Evolutionary conservation across 35 echinoderm and acorn worm species (phyloP).

Genomic region (Diadema setosum): DNA sequence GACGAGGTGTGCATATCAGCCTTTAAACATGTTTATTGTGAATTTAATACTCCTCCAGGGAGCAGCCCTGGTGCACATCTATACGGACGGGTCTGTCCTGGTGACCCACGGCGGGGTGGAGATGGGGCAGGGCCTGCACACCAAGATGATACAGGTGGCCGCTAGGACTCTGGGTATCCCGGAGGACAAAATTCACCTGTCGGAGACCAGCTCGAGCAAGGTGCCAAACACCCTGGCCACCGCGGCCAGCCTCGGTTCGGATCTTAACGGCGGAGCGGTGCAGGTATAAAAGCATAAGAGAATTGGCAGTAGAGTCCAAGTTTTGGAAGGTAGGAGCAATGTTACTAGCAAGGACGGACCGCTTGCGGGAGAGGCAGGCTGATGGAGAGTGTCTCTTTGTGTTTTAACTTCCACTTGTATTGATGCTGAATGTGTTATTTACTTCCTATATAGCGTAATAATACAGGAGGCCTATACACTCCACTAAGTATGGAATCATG

Average conservation of each 20-base stretch:
- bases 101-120: conserved; percentile 76
- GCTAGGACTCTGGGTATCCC: conserved; percentile 43
- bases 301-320: conserved; percentile 30
- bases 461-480: too few relatives aligned
- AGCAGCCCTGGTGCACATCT: conserved; percentile 82
- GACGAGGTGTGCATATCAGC: too few relatives aligned
- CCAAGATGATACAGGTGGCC: conserved; percentile 82
- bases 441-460: not conserved
- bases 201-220: conserved; percentile 58
- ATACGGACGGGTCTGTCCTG: conserved; percentile 77
- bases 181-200: conserved; percentile 41
- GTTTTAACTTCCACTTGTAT: not conserved
- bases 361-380: not conserved
- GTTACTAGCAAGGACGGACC: not conserved
- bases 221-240: conserved; percentile 60
- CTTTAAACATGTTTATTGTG: too few relatives aligned
- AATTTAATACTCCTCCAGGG: conserved; percentile 28
- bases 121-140: conserved; percentile 90
- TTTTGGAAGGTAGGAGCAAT: not conserved
- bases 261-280: conserved; percentile 77
- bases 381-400: not conserved
- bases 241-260: conserved; percentile 52
- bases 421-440: not conserved
- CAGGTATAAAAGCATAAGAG: conserved; percentile 78
- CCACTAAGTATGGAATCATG: too few relatives aligned